Percentiles rank a stretch among this genome's conserved stretches.
phyloP scores from a whole-genome alignment of 2,888 invertebrate genomes.

The Cabera pusaria region DNA sequence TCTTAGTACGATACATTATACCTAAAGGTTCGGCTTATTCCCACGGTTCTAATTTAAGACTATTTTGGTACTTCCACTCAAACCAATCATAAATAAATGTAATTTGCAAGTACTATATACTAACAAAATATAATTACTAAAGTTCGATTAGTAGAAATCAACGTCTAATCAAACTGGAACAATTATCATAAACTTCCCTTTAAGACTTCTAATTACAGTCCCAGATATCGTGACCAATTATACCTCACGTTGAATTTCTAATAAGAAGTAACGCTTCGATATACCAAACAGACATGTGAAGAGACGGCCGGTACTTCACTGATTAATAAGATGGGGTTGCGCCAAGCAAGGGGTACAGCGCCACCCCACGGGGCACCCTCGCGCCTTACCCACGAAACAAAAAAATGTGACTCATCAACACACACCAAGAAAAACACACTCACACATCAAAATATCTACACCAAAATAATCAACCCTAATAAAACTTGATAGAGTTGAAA shows the following conservation, averaged over 20 bases:
- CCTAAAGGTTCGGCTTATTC: no score
- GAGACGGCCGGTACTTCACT: conserved; percentile 81
- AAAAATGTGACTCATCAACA: conserved; percentile 85
- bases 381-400: conserved; percentile 83
- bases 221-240: conserved; percentile 30
- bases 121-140: no score
- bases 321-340: conserved; percentile 84
- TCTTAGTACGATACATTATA: no score
- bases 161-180: no score
- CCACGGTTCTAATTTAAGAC: no score
- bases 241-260: conserved; percentile 52
- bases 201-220: conserved; percentile 4
- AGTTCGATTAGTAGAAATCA: no score
- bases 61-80: no score
- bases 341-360: conserved; percentile 70
- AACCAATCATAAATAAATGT: no score
- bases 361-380: conserved; percentile 75
- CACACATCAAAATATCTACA: conserved; percentile 43
- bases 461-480: conserved; percentile 63
- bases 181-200: no score
- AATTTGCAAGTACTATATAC: no score
- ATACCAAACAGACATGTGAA: conserved; percentile 76
- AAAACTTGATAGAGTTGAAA: conserved; percentile 56
- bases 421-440: conserved; percentile 71
- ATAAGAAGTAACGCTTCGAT: conserved; percentile 64